These are phyloP conservation scores for Anthopleura xanthogrammica DNA, from an alignment of 92 coral and sea anemone species.

Conservation along the genomic window DNA sequence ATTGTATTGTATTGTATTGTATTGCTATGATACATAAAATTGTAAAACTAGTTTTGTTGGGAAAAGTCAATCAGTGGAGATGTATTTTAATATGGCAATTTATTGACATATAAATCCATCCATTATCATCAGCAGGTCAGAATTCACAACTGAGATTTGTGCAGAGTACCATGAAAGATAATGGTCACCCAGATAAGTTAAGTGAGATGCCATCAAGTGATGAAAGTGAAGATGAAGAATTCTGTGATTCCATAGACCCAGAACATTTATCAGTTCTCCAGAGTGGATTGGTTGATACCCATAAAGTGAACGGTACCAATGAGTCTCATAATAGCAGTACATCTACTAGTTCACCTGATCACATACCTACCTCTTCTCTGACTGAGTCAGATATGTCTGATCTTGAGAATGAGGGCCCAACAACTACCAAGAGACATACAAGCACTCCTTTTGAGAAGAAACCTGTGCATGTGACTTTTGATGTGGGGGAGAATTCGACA, in stretches of 20 bases:
- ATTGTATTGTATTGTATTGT: too few relatives aligned
- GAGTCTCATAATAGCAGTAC: conserved; percentile 6
- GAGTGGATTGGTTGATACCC: conserved; percentile 29
- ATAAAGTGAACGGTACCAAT: neutral
- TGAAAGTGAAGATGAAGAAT: conserved; percentile 89
- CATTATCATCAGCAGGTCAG: neutral
- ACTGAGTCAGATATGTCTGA: conserved; percentile 71
- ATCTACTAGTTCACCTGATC: conserved; percentile 40
- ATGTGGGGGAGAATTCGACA: conserved; percentile 30
- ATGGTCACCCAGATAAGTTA: neutral
- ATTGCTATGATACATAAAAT: too few relatives aligned
- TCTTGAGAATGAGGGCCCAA: conserved; percentile 34
- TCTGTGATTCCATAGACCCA: conserved; percentile 95
- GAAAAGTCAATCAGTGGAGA: neutral
- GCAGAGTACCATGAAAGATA: neutral
- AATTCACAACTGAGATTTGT: conserved; percentile 5
- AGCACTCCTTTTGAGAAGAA: conserved; percentile 77
- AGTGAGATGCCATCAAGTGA: conserved; percentile 49
- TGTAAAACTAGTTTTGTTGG: too few relatives aligned
- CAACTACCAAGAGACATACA: conserved; percentile 34
- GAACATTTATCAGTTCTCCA: conserved; percentile 69
- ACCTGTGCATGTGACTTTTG: conserved; percentile 87
- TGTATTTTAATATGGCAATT: neutral
- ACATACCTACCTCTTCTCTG: conserved; percentile 41
- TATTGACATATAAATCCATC: neutral